Evolutionary conservation across 2,113 vertebrate species (phyloP), one percentile per base, ranked within the genome.

Genomic region (Aptenodytes patagonicus): DNA sequence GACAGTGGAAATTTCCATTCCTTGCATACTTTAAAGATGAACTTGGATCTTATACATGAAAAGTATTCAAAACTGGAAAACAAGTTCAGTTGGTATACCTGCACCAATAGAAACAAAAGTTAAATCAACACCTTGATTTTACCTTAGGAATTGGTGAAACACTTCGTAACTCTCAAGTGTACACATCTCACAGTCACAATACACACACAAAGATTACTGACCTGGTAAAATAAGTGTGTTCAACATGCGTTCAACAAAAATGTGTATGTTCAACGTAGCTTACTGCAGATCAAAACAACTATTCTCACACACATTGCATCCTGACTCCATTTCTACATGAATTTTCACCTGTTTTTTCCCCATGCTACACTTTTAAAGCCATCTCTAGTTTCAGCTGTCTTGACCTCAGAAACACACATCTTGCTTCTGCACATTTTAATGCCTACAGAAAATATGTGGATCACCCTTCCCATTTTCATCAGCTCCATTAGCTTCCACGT

Each of bases 1-100:
- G 83, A 92, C 88, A 87, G 49, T 96, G 91, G 96, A 97, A 97
- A 93, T 88, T 97, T 97, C 95, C 94, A 95, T 93, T 96, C 78
- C 64, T 90, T 94, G 68, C 71, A 87, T 44, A 94, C 14, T 90
- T 95, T n/a, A 84, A 93, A 95, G 76, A 58, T 83, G 44, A 94
- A 94, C 46, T 70, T 89, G 55, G 52, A 76, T 76, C 61, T 73
- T 73, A 46, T 14, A 64, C 34, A 46, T 62, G 14, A 87, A 75
- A 92, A 78, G 29, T 21, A 73, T 54, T 92, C 51, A 85, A 81
- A 62, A 76, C 8, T 73, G 36, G 38, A 36, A 91, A 89, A 83
- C 15, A 86, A 95, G 77, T 31, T 73, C 66, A 44, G 66, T 36
- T 10, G 3, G 15, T 34, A 34, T 64, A 82, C 36, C 55, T 65